A percentile compares a stretch with the other conserved stretches of the same genome.
Conservation (phyloP, 2,888 invertebrate species). For the Spilosoma lubricipeda region DNA sequence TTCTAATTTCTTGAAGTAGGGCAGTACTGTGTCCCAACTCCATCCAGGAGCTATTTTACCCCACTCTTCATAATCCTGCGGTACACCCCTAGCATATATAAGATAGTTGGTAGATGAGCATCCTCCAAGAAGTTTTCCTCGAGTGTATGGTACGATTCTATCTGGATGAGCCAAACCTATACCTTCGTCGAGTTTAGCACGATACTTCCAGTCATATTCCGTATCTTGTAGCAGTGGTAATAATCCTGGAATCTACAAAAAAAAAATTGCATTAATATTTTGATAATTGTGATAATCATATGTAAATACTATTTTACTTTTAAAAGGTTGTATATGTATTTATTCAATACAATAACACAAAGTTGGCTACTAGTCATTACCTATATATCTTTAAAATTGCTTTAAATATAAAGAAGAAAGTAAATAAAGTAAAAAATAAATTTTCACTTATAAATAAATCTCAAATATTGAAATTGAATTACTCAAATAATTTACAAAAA, state of each 20-base stretch:
- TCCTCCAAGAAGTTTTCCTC: slow-evolving; percentile 70
- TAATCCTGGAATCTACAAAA: slow-evolving; percentile 63
- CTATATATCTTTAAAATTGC: no score
- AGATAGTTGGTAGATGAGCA: slow-evolving; percentile 64
- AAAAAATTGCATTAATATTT: not conserved
- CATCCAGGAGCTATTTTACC: slow-evolving; percentile 61
- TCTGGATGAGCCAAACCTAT: slow-evolving; percentile 56
- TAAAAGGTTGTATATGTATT: no score
- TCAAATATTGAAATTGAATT: no score
- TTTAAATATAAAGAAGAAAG: no score
- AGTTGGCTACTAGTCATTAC: no score
- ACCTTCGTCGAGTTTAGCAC: slow-evolving; percentile 51
- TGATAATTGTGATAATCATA: not conserved
- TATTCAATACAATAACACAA: no score
- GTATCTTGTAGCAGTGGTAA: slow-evolving; percentile 59
- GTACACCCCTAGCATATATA: slow-evolving; percentile 64
- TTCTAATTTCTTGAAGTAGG: slow-evolving; percentile 69
- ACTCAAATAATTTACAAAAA: not conserved
- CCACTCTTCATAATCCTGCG: slow-evolving; percentile 67
- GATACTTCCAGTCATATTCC: slow-evolving; percentile 64
- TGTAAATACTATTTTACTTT: no score
- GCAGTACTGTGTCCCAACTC: slow-evolving; percentile 62
- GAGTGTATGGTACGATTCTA: slow-evolving; percentile 45
- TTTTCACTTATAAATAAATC: no score
- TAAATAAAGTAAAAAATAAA: no score